Evolutionary conservation across 2,797 vertebrate genomes (phyloP).

Genomic region (Sebastes iracundus): DNA sequence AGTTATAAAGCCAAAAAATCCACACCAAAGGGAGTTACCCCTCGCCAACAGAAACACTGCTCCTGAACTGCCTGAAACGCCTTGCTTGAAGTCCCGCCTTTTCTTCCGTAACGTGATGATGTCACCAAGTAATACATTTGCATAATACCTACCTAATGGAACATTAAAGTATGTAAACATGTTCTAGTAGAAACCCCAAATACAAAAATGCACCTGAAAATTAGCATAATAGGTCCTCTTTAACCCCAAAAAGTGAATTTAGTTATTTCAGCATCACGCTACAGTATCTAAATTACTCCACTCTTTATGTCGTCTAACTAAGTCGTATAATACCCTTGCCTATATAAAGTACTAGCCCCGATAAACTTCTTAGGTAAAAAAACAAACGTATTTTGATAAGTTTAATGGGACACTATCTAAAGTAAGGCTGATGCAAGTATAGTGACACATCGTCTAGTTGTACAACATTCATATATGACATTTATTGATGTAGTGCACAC

Average conservation of each 20-base stretch:
- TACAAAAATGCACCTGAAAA: too few species aligned
- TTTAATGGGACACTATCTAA: neutral
- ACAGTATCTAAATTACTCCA: neutral
- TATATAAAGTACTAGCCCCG: neutral
- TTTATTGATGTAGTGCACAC: neutral
- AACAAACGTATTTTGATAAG: neutral
- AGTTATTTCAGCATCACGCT: neutral
- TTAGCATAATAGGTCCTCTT: too few species aligned
- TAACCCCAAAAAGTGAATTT: slow-evolving; percentile 1
- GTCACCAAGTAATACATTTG: too few species aligned
- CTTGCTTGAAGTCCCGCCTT: too few species aligned
- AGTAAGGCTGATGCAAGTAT: neutral
- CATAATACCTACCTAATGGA: too few species aligned
- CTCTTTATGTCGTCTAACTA: neutral
- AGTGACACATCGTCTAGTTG: neutral
- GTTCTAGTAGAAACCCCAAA: too few species aligned
- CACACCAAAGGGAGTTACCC: too few species aligned
- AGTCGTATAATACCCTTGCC: neutral
- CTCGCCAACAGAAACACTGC: too few species aligned
- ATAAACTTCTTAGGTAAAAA: neutral
- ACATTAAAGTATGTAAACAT: too few species aligned
- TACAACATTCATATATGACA: neutral
- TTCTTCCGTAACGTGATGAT: too few species aligned
- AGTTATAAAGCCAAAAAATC: too few species aligned
- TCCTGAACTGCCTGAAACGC: too few species aligned